Evolutionary conservation across 1,140 invertebrate genomes (phyloP), one percentile per base, ranked within the genome.

Genomic region (Danaus plexippus): DNA sequence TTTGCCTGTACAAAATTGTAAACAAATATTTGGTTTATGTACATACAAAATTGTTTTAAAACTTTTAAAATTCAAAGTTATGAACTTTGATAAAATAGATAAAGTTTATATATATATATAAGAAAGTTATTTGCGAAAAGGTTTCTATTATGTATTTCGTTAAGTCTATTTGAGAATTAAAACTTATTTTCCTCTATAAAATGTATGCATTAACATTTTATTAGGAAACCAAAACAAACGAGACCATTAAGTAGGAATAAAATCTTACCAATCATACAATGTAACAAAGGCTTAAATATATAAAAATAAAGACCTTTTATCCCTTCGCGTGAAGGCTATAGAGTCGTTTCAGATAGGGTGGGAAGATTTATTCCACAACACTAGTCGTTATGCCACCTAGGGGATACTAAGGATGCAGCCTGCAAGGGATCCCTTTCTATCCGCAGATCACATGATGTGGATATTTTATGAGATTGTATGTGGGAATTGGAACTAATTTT

Each of bases 301-400:
- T 75, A 83, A 81, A 80, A 77, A 80, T 80, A 80, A 80, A 83
- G 78, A 74, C 69, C 73, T 76, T 85, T 85, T 81, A 78, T 80
- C 77, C 74, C 56, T 51, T 51, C 66, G 75, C 76, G 78, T 77
- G 69, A 67, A 73, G 75, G 73, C 75, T 73, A 69, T 51, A 51
- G 49, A 32, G 49, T 51, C 49, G 49, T 51, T 75, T 73, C 69
- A 73, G 68, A 46, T 61, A 65, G 82, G 80, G 82, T 73, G 75
- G 72, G 58, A 72, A 82, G 80, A 85, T 85, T 85, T 85, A 84
- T 85, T 75, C 78, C 75, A 78, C 71, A 79, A 82, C 80, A 75
- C 66, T 54, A 73, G 73, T 78, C 77, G 82, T 83, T 82, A 85
- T 75, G 73, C 77, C 69, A 78, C 80, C 79, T 55, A 77, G 80